A percentile compares a stretch with the other conserved stretches of the same genome.
phyloP scores from a whole-genome alignment of 2,113 vertebrate genomes.

The Lota lota region DNA sequence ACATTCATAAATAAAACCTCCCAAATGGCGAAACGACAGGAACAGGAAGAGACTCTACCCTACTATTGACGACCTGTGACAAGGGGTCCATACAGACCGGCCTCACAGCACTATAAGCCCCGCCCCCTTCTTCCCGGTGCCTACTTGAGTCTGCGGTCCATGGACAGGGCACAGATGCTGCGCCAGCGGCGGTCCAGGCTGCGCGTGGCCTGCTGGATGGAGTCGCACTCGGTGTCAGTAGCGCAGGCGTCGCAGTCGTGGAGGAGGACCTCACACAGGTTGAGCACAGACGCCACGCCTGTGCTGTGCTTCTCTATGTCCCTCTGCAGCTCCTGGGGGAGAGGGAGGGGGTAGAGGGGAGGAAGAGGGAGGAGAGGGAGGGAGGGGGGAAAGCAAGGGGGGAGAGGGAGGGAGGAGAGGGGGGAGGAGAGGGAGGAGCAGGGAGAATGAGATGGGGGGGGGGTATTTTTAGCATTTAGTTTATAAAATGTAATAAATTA shows the following conservation, averaged over 20 bases:
- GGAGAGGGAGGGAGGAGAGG: too few relatives aligned
- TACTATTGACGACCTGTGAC: too few relatives aligned
- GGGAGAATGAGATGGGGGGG: background rate
- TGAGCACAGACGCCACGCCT: conserved; percentile 92
- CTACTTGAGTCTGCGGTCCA: conserved; percentile 94
- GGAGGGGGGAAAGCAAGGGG: too few relatives aligned
- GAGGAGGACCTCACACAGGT: conserved; percentile 94
- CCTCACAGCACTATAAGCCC: too few relatives aligned
- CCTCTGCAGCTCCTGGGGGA: conserved; percentile 85
- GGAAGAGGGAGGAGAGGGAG: too few relatives aligned
- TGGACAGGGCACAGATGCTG: conserved; percentile 93
- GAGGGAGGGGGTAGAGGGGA: background rate
- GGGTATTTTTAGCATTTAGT: too few relatives aligned
- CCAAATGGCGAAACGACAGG: too few relatives aligned
- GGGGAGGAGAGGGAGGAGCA: background rate
- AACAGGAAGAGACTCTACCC: too few relatives aligned
- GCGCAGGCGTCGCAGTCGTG: conserved; percentile 96
- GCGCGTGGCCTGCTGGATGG: conserved; percentile 94
- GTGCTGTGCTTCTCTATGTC: conserved; percentile 98
- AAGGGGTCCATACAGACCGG: too few relatives aligned
- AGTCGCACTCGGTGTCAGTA: conserved; percentile 91
- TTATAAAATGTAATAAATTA: too few relatives aligned
- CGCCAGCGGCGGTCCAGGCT: conserved; percentile 95
- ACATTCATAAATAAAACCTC: too few relatives aligned
- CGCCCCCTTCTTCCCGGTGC: conserved; percentile 7